Evolutionary conservation across 2,888 invertebrate genomes (phyloP).

Genomic region (Hypolimnas misippus): DNA sequence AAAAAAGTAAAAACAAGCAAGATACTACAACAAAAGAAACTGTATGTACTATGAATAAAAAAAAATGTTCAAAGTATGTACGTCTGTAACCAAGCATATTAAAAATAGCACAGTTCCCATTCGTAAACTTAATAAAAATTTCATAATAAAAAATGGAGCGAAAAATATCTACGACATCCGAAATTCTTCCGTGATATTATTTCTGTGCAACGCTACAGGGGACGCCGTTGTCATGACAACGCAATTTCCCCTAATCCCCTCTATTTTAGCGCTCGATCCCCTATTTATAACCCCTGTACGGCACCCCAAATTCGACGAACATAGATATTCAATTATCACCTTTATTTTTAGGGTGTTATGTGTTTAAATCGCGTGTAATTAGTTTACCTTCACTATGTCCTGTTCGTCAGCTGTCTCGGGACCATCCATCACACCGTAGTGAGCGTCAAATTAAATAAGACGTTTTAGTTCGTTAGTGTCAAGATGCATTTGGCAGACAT

Average conservation of each 20-base stretch:
- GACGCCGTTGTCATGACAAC: slow-evolving; percentile 65
- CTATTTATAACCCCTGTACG: slow-evolving; percentile 53
- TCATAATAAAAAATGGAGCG: background rate
- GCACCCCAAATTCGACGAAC: slow-evolving; percentile 32
- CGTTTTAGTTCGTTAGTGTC: slow-evolving; percentile 36
- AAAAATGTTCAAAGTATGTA: background rate
- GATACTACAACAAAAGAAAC: too few species aligned
- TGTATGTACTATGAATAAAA: background rate
- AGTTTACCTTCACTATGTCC: slow-evolving; percentile 24
- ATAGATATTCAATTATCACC: slow-evolving; percentile 44
- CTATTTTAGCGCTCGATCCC: slow-evolving; percentile 71
- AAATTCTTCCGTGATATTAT: slow-evolving; percentile 42
- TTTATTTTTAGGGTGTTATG: background rate
- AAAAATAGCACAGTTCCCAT: too few species aligned
- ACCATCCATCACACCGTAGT: slow-evolving; percentile 59
- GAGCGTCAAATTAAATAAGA: slow-evolving; percentile 41
- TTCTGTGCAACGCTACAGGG: slow-evolving; percentile 63
- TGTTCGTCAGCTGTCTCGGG: slow-evolving; percentile 44
- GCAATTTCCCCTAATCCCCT: slow-evolving; percentile 74
- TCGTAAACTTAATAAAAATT: background rate
- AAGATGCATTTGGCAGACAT: slow-evolving; percentile 21
- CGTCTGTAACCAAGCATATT: too few species aligned
- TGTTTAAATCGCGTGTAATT: slow-evolving; percentile 48
- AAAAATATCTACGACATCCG: slow-evolving; percentile 4
- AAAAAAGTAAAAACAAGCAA: too few species aligned